Conservation (phyloP, 2,113 vertebrate genomes). For the Grantiella picta region DNA sequence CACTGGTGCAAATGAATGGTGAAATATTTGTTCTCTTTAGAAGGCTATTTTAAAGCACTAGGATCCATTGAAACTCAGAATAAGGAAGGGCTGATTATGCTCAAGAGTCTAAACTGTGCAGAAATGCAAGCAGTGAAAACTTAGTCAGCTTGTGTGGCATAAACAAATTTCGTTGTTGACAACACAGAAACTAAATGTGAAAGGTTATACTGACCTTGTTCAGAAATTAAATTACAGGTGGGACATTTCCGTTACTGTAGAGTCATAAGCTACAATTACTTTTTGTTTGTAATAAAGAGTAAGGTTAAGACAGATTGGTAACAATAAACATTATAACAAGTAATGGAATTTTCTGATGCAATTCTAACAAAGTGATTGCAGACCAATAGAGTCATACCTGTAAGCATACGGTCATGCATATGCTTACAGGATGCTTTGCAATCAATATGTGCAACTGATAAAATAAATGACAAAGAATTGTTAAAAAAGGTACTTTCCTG, state of each 20-base stretch:
- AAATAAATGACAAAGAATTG: background rate
- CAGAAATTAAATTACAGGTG: constrained; percentile 8
- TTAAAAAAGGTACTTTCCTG: background rate
- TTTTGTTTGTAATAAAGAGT: background rate
- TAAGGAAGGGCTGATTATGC: background rate
- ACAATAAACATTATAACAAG: background rate
- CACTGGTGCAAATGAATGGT: background rate
- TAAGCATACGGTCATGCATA: background rate
- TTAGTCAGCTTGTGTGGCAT: background rate
- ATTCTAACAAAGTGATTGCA: background rate
- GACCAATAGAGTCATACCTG: background rate
- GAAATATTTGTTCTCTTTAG: background rate
- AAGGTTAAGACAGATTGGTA: background rate
- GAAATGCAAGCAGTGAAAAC: background rate
- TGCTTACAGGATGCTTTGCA: background rate
- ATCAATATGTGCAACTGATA: background rate
- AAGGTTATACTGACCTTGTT: constrained; percentile 23
- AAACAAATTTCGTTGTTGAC: background rate
- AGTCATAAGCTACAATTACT: background rate
- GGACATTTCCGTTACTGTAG: background rate
- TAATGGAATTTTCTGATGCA: background rate
- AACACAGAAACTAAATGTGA: background rate
- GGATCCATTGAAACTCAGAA: background rate
- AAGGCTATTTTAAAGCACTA: background rate
- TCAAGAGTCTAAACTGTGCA: background rate